Conservation (phyloP, 2,888 invertebrate species). For the Helobdella robusta region DNA sequence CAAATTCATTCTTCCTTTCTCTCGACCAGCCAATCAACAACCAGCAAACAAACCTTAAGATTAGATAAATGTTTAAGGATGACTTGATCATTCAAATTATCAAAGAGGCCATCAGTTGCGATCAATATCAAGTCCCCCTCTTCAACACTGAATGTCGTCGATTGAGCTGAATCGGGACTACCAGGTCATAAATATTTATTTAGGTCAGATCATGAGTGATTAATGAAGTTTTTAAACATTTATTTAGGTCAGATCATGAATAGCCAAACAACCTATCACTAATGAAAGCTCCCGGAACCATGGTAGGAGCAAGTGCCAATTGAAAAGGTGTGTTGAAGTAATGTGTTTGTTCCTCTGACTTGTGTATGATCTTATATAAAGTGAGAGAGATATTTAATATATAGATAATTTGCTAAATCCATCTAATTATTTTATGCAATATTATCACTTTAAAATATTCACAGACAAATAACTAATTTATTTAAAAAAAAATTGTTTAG, state of each 20-base stretch:
- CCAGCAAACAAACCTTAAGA: conserved; percentile 39
- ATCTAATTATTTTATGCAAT: too few relatives aligned
- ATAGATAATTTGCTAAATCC: background rate
- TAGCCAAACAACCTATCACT: conserved; percentile 64
- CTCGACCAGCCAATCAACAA: too few relatives aligned
- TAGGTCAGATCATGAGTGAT: background rate
- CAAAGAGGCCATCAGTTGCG: conserved; percentile 96
- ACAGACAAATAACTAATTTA: background rate
- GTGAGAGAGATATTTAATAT: background rate
- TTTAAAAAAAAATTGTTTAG: background rate
- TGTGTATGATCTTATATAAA: conserved; percentile 61
- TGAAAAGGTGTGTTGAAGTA: conserved; percentile 99
- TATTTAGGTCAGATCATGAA: background rate
- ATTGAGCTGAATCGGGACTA: conserved; percentile 82
- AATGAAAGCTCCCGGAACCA: conserved; percentile 68
- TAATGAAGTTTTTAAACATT: background rate
- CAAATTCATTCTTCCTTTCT: too few relatives aligned
- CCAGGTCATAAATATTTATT: too few relatives aligned
- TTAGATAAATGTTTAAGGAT: conserved; percentile 62
- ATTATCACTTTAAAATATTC: background rate
- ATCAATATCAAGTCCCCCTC: conserved; percentile 81
- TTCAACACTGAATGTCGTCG: conserved; percentile 68
- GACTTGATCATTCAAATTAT: conserved; percentile 85
- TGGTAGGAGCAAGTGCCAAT: conserved; percentile 82
- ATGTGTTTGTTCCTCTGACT: conserved; percentile 92